These are phyloP conservation scores for Agriopis leucophaearia DNA, from an alignment of 2,888 invertebrate species.

Conservation along the genomic window DNA sequence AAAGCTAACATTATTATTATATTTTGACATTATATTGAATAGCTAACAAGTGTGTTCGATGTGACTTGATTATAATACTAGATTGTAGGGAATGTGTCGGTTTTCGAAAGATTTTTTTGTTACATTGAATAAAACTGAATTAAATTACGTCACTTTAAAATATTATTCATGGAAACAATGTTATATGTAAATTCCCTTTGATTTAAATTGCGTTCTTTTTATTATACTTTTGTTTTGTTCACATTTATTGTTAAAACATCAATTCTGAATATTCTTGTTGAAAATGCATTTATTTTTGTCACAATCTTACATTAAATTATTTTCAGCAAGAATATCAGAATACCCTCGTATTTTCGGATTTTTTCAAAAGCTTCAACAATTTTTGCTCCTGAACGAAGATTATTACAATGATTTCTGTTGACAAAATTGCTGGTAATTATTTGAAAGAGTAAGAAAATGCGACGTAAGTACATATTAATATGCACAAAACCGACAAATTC, in stretches of 20 bases:
- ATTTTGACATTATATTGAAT: neutral
- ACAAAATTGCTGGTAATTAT: constrained; percentile 41
- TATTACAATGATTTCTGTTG: constrained; percentile 39
- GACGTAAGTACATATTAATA: constrained; percentile 69
- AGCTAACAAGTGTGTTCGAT: constrained; percentile 6
- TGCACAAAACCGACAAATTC: constrained; percentile 57
- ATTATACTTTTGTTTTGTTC: neutral
- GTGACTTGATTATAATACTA: constrained; percentile 12
- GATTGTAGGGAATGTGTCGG: constrained; percentile 45
- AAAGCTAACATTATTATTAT: neutral
- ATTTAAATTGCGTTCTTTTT: neutral
- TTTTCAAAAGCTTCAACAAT: constrained; percentile 48
- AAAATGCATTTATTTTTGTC: constrained; percentile 22
- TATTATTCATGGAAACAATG: neutral
- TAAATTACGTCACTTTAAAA: neutral
- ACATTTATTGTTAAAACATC: neutral
- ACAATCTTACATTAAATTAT: constrained; percentile 26
- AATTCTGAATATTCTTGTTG: constrained; percentile 34
- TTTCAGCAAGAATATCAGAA: constrained; percentile 32
- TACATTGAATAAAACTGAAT: neutral
- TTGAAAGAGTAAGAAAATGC: constrained; percentile 56
- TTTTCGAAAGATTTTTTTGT: constrained; percentile 31
- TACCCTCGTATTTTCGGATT: constrained; percentile 49
- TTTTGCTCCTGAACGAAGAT: constrained; percentile 26
- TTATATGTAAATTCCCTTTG: neutral